A percentile compares a stretch with the other conserved stretches of the same genome.
phyloP scores from a whole-genome alignment of 1,140 invertebrate genomes.

The Megalopta genalis region DNA sequence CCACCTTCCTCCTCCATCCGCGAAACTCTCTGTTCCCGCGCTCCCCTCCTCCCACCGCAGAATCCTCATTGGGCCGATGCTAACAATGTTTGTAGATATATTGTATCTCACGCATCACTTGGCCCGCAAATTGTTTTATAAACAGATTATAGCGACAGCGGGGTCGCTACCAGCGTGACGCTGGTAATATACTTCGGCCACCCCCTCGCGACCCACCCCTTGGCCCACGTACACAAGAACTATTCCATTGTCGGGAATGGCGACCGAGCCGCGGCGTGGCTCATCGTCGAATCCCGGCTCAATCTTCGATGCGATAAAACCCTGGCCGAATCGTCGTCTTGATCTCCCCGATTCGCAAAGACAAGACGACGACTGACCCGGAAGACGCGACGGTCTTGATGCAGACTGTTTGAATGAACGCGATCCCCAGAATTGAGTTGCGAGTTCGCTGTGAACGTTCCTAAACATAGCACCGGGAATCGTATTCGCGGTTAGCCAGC shows the following conservation, averaged over 20 bases:
- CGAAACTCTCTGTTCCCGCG: slow-evolving; percentile 18
- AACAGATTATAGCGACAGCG: slow-evolving; percentile 80
- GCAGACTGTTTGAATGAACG: not conserved
- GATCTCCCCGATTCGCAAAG: not conserved
- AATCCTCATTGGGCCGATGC: slow-evolving; percentile 80
- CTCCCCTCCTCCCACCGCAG: slow-evolving; percentile 66
- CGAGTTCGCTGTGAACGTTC: not conserved
- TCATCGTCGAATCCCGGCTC: slow-evolving; percentile 13
- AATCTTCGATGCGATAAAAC: slow-evolving; percentile 18
- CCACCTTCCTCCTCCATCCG: slow-evolving; percentile 4
- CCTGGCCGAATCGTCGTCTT: not conserved
- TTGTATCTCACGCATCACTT: slow-evolving; percentile 82
- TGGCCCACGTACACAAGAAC: slow-evolving; percentile 24
- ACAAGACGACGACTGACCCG: not conserved
- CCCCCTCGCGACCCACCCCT: slow-evolving; percentile 43
- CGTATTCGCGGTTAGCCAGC: not conserved
- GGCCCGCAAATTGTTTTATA: slow-evolving; percentile 81
- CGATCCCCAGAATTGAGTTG: not conserved
- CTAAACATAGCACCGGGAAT: not conserved
- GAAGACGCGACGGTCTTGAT: not conserved
- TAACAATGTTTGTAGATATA: slow-evolving; percentile 82
- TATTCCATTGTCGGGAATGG: slow-evolving; percentile 36
- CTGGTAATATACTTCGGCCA: slow-evolving; percentile 63
- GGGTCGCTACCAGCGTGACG: slow-evolving; percentile 65
- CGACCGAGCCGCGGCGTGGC: not conserved